A percentile compares a stretch with the other conserved stretches of the same genome.
phyloP scores from a whole-genome alignment of 2,797 vertebrate species.

The Macropodus opercularis region DNA sequence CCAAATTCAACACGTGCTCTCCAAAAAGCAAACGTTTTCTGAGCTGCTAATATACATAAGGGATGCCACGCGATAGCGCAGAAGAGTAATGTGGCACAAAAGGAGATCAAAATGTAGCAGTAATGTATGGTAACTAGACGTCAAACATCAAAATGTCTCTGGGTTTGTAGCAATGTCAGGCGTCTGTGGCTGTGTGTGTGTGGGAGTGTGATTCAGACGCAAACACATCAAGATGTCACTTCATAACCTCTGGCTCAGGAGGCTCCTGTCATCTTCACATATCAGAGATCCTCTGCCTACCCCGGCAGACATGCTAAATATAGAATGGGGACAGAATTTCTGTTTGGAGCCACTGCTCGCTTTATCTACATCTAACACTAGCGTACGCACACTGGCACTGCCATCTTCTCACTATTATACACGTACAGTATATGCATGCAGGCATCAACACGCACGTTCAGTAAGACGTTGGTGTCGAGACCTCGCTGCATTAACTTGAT shows the following conservation, averaged over 20 bases:
- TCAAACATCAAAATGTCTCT: conserved; percentile 64
- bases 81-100: conserved; percentile 34
- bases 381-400: conserved; percentile 24
- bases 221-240: conserved; percentile 82
- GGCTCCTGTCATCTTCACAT: conserved; percentile 83
- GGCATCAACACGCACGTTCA: conserved; percentile 4
- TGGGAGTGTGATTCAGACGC: conserved; percentile 74
- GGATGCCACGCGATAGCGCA: conserved; percentile 7
- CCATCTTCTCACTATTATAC: conserved; percentile 34
- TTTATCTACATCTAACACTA: conserved; percentile 73
- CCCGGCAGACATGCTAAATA: conserved; percentile 81
- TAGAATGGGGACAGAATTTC: conserved; percentile 79
- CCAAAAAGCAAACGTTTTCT: conserved; percentile 33
- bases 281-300: conserved; percentile 78
- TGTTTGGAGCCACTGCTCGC: conserved; percentile 70
- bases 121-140: conserved; percentile 64
- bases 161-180: conserved; percentile 62
- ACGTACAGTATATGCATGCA: conserved; percentile 9
- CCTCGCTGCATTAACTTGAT: conserved; percentile 1
- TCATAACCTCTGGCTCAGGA: conserved; percentile 81
- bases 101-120: conserved; percentile 49
- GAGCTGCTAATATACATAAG: conserved; percentile 21
- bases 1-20: conserved; percentile 33
- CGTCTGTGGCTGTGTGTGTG: conserved; percentile 62
- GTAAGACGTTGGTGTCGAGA: conserved; percentile 1